These are phyloP conservation scores for Eugnorisma glareosa DNA, from an alignment of 2,888 invertebrate species.

Conservation along the genomic window DNA sequence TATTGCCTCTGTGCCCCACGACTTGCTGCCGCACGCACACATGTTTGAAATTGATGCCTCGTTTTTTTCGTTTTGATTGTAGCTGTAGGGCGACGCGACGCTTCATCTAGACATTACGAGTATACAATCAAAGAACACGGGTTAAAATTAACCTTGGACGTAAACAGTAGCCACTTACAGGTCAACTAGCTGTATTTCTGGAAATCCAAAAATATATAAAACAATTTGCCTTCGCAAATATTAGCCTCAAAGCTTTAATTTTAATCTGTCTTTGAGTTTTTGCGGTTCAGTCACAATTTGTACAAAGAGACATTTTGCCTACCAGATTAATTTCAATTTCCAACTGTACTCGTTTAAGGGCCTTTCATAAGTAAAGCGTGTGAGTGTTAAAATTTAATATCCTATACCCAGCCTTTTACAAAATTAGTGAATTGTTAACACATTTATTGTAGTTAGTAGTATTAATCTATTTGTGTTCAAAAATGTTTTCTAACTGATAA, in stretches of 20 bases:
- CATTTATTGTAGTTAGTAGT: neutral
- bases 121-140: too few species aligned
- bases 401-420: neutral
- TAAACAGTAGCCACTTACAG: neutral
- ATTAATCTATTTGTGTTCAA: too few species aligned
- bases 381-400: conserved; percentile 10
- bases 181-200: neutral
- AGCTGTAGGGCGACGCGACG: too few species aligned
- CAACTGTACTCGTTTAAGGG: neutral
- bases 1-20: too few species aligned
- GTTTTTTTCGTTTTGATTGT: too few species aligned
- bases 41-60: too few species aligned
- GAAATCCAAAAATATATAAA: neutral
- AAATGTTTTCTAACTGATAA: too few species aligned
- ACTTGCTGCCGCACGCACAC: too few species aligned
- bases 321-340: conserved; percentile 19
- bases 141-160: neutral
- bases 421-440: neutral
- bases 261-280: conserved; percentile 14
- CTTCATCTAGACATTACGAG: too few species aligned
- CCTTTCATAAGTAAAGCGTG: conserved; percentile 5
- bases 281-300: conserved; percentile 13
- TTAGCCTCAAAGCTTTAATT: conserved; percentile 7
- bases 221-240: neutral
- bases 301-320: neutral